Evolutionary conservation across 1,140 invertebrate genomes (phyloP).

Genomic region (Bombus vancouverensis): DNA sequence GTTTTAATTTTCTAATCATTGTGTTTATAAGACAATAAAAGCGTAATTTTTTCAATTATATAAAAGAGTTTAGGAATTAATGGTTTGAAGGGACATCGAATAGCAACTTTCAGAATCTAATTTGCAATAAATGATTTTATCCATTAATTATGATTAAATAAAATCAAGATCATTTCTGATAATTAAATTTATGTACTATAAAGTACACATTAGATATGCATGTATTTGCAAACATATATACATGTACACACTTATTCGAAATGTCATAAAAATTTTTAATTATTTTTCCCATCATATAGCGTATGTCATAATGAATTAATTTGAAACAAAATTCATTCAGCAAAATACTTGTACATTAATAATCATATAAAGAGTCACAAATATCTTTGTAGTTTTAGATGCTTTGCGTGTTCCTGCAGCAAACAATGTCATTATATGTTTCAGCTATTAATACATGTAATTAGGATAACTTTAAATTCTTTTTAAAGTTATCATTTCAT

Average conservation of each 20-base stretch:
- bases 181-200: constrained; percentile 5
- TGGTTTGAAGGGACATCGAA: neutral
- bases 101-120: neutral
- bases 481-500: constrained; percentile 15
- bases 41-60: neutral
- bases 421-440: constrained; percentile 32
- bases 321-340: neutral
- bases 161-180: neutral
- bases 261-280: neutral
- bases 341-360: constrained; percentile 22
- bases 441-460: constrained; percentile 30
- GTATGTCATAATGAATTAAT: neutral
- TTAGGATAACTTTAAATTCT: constrained; percentile 28
- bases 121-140: constrained; percentile 2
- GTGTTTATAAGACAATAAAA: neutral
- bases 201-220: constrained; percentile 20
- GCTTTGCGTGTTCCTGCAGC: constrained; percentile 38
- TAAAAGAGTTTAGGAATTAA: neutral
- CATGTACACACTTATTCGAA: neutral
- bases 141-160: neutral
- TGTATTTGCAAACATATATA: constrained; percentile 9
- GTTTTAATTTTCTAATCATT: constrained; percentile 14
- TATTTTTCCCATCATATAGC: neutral
- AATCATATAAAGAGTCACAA: constrained; percentile 23
- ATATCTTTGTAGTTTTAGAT: constrained; percentile 41